Percentiles rank a stretch among this genome's conserved stretches.
phyloP scores from a whole-genome alignment of 2,888 invertebrate genomes.

The Podotricha telesiphe region DNA sequence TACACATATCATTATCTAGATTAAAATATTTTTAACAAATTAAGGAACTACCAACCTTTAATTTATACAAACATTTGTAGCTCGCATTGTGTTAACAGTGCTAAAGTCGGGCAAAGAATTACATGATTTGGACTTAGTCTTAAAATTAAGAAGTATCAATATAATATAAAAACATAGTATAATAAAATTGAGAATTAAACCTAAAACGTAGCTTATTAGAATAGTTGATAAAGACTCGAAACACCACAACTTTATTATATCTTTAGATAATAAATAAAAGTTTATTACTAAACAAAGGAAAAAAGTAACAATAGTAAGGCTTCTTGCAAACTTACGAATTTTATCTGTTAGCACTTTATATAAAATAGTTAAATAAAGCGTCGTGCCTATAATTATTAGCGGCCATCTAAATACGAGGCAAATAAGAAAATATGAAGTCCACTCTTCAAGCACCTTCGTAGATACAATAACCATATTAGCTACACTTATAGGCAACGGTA shows the following conservation, averaged over 20 bases:
- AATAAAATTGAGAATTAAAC: slow-evolving; percentile 65
- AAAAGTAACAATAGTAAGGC: slow-evolving; percentile 69
- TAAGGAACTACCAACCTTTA: not conserved
- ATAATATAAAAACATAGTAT: slow-evolving; percentile 64
- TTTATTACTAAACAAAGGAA: slow-evolving; percentile 70
- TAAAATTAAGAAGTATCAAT: slow-evolving; percentile 62
- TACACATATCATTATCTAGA: no score
- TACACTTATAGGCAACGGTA: slow-evolving; percentile 62
- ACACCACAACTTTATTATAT: slow-evolving; percentile 67
- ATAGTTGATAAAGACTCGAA: slow-evolving; percentile 54
- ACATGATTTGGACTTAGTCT: slow-evolving; percentile 54
- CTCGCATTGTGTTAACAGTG: slow-evolving; percentile 34
- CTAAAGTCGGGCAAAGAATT: slow-evolving; percentile 51
- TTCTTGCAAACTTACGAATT: slow-evolving; percentile 67
- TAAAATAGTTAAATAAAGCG: slow-evolving; percentile 62
- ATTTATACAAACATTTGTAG: not conserved
- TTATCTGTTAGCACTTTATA: slow-evolving; percentile 65
- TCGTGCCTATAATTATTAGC: slow-evolving; percentile 65
- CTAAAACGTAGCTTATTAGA: slow-evolving; percentile 61
- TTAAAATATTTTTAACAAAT: no score
- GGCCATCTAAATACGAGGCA: slow-evolving; percentile 71
- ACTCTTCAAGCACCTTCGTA: slow-evolving; percentile 49
- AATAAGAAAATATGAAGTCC: slow-evolving; percentile 61
- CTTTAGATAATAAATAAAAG: slow-evolving; percentile 67
- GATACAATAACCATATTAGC: slow-evolving; percentile 54